Percentiles rank a stretch among this genome's conserved stretches.
Evolutionary conservation across 2,113 vertebrate genomes (phyloP).

Genomic region (Pseudorhombus dupliciocellatus): DNA sequence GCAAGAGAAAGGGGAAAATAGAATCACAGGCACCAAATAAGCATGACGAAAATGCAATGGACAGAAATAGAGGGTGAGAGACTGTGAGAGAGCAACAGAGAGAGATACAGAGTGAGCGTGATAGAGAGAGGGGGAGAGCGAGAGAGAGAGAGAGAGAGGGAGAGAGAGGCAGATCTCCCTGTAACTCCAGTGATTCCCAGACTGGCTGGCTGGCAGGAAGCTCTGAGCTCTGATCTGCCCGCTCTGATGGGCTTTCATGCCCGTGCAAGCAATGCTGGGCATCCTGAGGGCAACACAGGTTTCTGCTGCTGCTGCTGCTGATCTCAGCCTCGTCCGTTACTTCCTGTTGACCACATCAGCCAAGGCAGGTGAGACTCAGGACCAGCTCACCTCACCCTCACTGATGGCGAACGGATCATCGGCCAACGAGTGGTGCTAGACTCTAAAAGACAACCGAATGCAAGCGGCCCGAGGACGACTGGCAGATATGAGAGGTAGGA

Average conservation of each 20-base stretch:
- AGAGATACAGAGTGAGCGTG: constrained; percentile 14
- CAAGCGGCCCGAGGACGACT: constrained; percentile 53
- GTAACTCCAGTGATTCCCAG: constrained; percentile 68
- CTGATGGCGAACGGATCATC: constrained; percentile 64
- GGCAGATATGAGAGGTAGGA: constrained; percentile 82
- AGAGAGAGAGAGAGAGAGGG: constrained; percentile 35
- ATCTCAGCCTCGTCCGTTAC: constrained; percentile 23
- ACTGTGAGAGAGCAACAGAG: constrained; percentile 7
- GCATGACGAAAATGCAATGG: constrained; percentile 34
- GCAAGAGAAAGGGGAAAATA: constrained; percentile 1
- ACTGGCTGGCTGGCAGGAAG: constrained; percentile 70
- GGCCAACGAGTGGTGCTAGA: constrained; percentile 32
- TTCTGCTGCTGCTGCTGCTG: constrained; percentile 39
- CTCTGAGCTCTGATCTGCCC: constrained; percentile 65
- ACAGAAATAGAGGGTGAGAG: constrained; percentile 36
- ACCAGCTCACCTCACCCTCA: constrained; percentile 38
- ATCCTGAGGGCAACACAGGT: constrained; percentile 63
- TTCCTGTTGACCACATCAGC: constrained; percentile 20
- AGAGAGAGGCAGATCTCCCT: constrained; percentile 52
- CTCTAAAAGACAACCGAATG: constrained; percentile 47
- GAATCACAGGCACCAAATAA: constrained; percentile 11
- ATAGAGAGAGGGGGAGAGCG: constrained; percentile 32
- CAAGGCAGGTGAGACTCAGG: constrained; percentile 36
- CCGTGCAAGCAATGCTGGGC: constrained; percentile 49
- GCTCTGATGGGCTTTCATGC: constrained; percentile 75